A percentile compares a stretch with the other conserved stretches of the same genome.
Evolutionary conservation across 1,140 invertebrate genomes (phyloP).

Genomic region (Drosophila triauraria): DNA sequence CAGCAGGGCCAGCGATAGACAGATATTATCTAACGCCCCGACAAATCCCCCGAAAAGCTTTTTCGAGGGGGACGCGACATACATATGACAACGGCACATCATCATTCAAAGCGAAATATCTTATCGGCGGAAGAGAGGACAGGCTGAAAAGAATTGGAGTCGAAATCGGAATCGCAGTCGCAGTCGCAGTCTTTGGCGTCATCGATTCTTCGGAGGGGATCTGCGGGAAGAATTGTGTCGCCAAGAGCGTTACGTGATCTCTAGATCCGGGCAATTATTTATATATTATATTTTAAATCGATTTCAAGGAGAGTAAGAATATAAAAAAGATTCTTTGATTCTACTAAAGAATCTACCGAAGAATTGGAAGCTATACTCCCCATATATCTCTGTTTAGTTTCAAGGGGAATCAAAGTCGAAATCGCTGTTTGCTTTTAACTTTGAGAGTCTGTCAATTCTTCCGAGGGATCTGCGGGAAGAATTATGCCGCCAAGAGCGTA

Average conservation of each 20-base stretch:
- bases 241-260: background rate
- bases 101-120: conserved; percentile 77
- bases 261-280: background rate
- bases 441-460: too few species aligned
- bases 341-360: too few species aligned
- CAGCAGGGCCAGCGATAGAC: background rate
- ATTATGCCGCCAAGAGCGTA: too few species aligned
- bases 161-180: background rate
- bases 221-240: conserved; percentile 21
- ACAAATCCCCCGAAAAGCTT: conserved; percentile 72
- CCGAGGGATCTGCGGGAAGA: too few species aligned
- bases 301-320: too few species aligned
- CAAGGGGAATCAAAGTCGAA: too few species aligned
- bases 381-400: too few species aligned
- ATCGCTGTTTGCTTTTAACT: too few species aligned
- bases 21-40: conserved; percentile 78
- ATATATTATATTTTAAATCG: too few species aligned
- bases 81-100: conserved; percentile 77
- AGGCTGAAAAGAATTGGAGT: conserved; percentile 14
- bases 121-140: conserved; percentile 55
- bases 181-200: conserved; percentile 2
- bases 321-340: too few species aligned
- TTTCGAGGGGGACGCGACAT: conserved; percentile 21
- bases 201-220: conserved; percentile 37
- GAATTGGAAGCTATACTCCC: too few species aligned